Evolutionary conservation across 2,113 vertebrate species (phyloP).

Genomic region (Odontophorus gujanensis): DNA sequence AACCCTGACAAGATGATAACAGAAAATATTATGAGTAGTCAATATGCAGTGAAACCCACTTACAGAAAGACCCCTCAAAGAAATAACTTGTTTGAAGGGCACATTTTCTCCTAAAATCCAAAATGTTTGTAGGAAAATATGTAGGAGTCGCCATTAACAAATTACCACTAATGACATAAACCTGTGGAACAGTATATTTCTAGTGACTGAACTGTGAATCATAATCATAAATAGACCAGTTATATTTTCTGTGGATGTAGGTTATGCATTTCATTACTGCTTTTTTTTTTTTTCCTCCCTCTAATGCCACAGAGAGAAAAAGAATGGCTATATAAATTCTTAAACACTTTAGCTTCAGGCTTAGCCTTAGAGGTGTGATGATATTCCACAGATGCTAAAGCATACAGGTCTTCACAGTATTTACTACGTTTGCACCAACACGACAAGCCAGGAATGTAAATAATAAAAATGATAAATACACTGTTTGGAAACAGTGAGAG

Average conservation of each 20-base stretch:
- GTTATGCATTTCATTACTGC: slow-evolving; percentile 75
- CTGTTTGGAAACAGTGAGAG: not conserved
- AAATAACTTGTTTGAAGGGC: slow-evolving; percentile 76
- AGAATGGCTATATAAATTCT: slow-evolving; percentile 73
- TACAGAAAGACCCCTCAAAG: slow-evolving; percentile 53
- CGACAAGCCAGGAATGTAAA: slow-evolving; percentile 63
- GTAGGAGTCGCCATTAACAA: slow-evolving; percentile 61
- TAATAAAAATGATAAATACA: slow-evolving; percentile 60
- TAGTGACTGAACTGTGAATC: slow-evolving; percentile 73
- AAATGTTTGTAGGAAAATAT: slow-evolving; percentile 39
- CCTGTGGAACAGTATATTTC: slow-evolving; percentile 66
- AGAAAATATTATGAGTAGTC: slow-evolving; percentile 64
- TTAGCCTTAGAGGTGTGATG: slow-evolving; percentile 65
- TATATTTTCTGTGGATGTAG: slow-evolving; percentile 61
- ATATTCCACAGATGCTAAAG: slow-evolving; percentile 68
- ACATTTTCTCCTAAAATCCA: slow-evolving; percentile 66
- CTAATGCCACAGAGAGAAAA: slow-evolving; percentile 64
- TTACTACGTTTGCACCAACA: slow-evolving; percentile 67
- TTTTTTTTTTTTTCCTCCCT: not conserved
- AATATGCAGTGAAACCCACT: slow-evolving; percentile 35
- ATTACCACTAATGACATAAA: slow-evolving; percentile 61
- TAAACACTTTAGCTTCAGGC: slow-evolving; percentile 61
- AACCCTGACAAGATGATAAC: slow-evolving; percentile 75
- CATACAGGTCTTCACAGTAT: slow-evolving; percentile 61
- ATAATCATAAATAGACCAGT: slow-evolving; percentile 75